Base-by-base conservation (phyloP, 2,888 invertebrate genomes). In the Thysanoteuthis rhombus region DNA sequence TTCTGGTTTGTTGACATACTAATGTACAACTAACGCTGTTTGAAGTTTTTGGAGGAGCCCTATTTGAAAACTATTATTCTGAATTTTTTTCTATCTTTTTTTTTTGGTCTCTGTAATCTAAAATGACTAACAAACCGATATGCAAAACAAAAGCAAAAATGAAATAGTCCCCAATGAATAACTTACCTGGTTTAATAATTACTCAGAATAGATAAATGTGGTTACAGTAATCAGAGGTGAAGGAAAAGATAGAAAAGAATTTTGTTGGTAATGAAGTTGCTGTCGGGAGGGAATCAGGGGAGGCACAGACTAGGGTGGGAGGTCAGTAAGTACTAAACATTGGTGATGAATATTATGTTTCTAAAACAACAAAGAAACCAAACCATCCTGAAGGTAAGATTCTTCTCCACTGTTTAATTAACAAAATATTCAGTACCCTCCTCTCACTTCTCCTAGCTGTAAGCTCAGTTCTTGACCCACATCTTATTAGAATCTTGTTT, bases 301-400 rank as follows among this genome's bases (percentile, higher is more conserved):
- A 52, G 52, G 22, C 22, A 25, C 22, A 25, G 25, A 25, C 52
- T 52, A 25, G 52, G 75, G 75, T n/a, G 75, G n/a, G n/a, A 75
- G 75, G 75, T 75, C 75, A 75, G 1, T 75, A n/a, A 36, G 75
- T 75, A n/a, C 75, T n/a, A 75, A 75, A 12, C 36, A n/a, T 36
- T n/a, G n/a, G 75, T 75, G 16, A n/a, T 8, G 36, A 16, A 36
- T 75, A 75, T 75, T n/a, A 75, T 75, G 12, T 75, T 75, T 36
- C 75, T 75, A n/a, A 75, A 75, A 75, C 75, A 75, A 75, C 75
- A 75, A 75, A 75, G 75, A 75, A n/a, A 75, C 75, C n/a, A 75
- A 75, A 75, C 12, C 75, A 75, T 75, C 75, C 36, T 75, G 75
- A 75, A 75, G 75, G 36, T 75, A 75, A 75, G n/a, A 36, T n/a